Base-by-base conservation (phyloP, 2,888 invertebrate species). In the Drosophila neoperkinsi region DNA sequence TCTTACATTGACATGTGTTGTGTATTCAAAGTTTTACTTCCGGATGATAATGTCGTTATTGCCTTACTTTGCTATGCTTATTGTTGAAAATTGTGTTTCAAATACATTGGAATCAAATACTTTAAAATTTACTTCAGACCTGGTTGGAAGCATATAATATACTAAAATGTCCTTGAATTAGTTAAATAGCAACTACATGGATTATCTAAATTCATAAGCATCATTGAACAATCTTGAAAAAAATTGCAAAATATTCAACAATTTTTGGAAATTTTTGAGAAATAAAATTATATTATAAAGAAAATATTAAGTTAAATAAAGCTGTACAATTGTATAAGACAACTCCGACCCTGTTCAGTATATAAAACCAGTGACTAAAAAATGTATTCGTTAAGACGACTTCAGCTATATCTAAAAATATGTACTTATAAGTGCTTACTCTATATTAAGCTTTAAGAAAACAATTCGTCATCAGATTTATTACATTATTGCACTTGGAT, bases 1-100 rank as follows among this genome's bases (percentile, higher is more conserved):
- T 65, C 70, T 60, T 74, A 53, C 43, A 30, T 46, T 31, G 58
- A 51, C 43, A 33, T 43, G 33, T 36, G 33, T 61, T 59, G 55
- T 57, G 72, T 49, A 34, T 38, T 43, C 34, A 56, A 50, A 79
- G 67, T 66, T 63, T 56, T 55, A 36, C 57, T 31, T 21, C 28
- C 43, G 61, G 59, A 46, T 68, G 31, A 50, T 41, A 43, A 41
- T 10, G 10, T 11, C 33, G 4, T 41, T 41, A 33, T 33, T 21
- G 10, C 57, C 25, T n/a, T 25, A 30, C 18, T 30, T 34, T 34
- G 18, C 13, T 36, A 21, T 3, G 11, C 5, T 28, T 21, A 13
- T 21, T 11, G 16, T 9, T 52, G 16, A 16, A 16, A 18, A 16
- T 52, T 60, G 9, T 52, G 2, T 13, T 4, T 3, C 52, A 53